A percentile compares a stretch with the other conserved stretches of the same genome.
Conservation (phyloP, 2,113 vertebrate species). For the Dicaeum eximium region DNA sequence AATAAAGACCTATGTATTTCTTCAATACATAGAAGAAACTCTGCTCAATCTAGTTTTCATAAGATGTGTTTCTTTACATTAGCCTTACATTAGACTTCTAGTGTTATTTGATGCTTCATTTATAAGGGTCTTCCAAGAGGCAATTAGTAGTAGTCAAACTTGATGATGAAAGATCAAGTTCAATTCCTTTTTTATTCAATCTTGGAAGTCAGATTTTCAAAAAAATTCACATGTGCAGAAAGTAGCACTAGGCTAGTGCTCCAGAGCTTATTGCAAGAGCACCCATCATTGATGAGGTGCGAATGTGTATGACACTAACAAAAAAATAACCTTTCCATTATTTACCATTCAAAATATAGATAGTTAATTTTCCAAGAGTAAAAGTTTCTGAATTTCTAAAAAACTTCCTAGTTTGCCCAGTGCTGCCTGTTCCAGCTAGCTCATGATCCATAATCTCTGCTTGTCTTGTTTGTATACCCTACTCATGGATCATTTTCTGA, state of each 20-base stretch:
- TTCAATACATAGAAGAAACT: too few species aligned
- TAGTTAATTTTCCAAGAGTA: background rate
- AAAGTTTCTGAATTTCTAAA: background rate
- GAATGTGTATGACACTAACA: background rate
- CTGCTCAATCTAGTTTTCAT: background rate
- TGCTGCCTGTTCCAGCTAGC: background rate
- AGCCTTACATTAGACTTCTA: background rate
- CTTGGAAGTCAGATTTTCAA: background rate
- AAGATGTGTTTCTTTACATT: background rate
- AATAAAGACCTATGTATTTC: background rate
- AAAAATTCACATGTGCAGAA: background rate
- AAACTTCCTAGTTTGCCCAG: background rate
- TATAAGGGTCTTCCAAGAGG: background rate
- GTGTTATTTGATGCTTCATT: background rate
- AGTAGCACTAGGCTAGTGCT: background rate
- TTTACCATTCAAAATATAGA: background rate
- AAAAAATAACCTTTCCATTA: background rate
- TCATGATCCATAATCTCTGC: background rate
- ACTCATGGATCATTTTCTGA: background rate
- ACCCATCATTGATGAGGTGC: background rate
- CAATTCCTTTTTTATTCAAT: conserved; percentile 5
- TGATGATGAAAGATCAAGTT: conserved; percentile 8
- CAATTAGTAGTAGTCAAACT: background rate
- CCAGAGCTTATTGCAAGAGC: background rate
- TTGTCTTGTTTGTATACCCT: background rate